A percentile compares a stretch with the other conserved stretches of the same genome.
These are phyloP conservation scores for Xestia sexstrigata DNA, from an alignment of 2,888 invertebrate species.

Conservation along the genomic window DNA sequence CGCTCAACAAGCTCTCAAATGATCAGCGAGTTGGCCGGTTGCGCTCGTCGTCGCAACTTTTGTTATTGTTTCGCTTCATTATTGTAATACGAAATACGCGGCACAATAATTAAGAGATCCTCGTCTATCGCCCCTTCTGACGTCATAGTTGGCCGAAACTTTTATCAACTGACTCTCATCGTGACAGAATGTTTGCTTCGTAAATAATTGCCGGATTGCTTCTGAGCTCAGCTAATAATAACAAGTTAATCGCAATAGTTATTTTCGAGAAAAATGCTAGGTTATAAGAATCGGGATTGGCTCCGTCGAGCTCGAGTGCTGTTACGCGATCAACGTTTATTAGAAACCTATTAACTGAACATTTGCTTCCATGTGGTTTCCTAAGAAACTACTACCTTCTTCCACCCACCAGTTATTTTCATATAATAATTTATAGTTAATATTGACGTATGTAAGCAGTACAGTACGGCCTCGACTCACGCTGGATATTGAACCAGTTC, in stretches of 20 bases:
- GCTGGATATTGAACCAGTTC: slow-evolving; percentile 61
- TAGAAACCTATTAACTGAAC: slow-evolving; percentile 78
- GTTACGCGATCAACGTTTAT: slow-evolving; percentile 77
- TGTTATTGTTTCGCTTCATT: slow-evolving; percentile 90
- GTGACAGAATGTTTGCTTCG: slow-evolving; percentile 83
- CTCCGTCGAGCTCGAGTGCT: slow-evolving; percentile 63
- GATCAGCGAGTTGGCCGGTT: slow-evolving; percentile 85
- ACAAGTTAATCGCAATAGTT: slow-evolving; percentile 81
- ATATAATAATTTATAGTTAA: slow-evolving; percentile 46
- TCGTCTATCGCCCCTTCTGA: slow-evolving; percentile 85
- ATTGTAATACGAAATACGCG: slow-evolving; percentile 90
- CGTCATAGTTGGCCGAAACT: slow-evolving; percentile 85
- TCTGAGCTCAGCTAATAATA: slow-evolving; percentile 81
- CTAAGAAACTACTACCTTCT: slow-evolving; percentile 25
- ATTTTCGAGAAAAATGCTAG: slow-evolving; percentile 75
- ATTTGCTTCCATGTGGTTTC: slow-evolving; percentile 67
- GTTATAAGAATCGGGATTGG: slow-evolving; percentile 75
- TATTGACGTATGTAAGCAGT: slow-evolving; percentile 37
- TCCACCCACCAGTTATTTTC: slow-evolving; percentile 2
- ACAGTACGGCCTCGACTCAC: slow-evolving; percentile 52
- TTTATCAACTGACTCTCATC: slow-evolving; percentile 82
- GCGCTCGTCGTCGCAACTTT: slow-evolving; percentile 87
- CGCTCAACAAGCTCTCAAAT: slow-evolving; percentile 88
- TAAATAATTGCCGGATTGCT: slow-evolving; percentile 83
- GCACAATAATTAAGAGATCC: slow-evolving; percentile 89